Evolutionary conservation across 1,140 invertebrate species (phyloP).

Genomic region (Tetramorium alpestre): DNA sequence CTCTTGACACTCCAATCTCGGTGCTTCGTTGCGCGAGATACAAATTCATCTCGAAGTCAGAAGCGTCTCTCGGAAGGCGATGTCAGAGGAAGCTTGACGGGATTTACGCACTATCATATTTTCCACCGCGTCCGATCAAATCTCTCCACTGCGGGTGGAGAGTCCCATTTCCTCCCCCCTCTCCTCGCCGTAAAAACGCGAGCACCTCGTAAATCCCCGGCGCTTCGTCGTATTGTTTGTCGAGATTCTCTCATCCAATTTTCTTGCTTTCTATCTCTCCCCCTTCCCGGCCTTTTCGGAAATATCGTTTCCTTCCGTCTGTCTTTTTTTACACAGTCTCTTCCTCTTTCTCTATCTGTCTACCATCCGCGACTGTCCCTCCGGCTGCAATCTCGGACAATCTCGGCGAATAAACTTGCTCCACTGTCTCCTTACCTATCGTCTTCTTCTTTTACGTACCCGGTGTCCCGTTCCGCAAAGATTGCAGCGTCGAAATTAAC

Average conservation of each 20-base stretch:
- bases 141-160: conserved; percentile 13
- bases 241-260: conserved; percentile 53
- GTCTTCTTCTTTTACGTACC: conserved; percentile 16
- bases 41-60: conserved; percentile 53
- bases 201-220: conserved; percentile 33
- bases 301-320: conserved; percentile 59
- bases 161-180: conserved; percentile 7
- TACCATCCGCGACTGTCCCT: conserved; percentile 21
- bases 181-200: conserved; percentile 31
- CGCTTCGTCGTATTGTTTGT: conserved; percentile 54
- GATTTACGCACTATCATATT: conserved; percentile 51
- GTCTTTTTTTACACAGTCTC: conserved; percentile 9
- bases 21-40: conserved; percentile 29
- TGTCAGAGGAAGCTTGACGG: conserved; percentile 8
- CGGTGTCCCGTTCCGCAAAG: conserved; percentile 1
- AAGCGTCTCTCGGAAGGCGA: conserved; percentile 23
- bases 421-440: not conserved
- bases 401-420: conserved; percentile 46
- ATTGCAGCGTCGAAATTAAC: conserved; percentile 60
- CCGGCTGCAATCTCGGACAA: conserved; percentile 52
- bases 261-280: conserved; percentile 26
- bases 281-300: conserved; percentile 24
- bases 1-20: conserved; percentile 50
- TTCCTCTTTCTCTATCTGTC: not conserved
- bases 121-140: conserved; percentile 52